Evolutionary conservation across 2,797 vertebrate genomes (phyloP).

Genomic region (Anas flavirostris): DNA sequence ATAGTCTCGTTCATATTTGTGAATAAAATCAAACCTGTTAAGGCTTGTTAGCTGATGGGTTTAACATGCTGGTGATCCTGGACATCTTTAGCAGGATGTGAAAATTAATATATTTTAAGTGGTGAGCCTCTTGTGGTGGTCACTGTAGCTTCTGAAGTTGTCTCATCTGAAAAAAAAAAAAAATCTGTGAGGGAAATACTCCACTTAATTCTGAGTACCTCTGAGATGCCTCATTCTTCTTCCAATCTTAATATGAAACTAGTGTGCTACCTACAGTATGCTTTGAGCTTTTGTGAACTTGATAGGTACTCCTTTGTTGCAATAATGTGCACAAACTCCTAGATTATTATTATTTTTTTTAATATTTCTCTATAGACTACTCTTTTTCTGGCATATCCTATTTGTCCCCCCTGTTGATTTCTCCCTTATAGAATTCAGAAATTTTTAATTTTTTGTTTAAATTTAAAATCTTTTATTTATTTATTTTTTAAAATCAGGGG

Average conservation of each 20-base stretch:
- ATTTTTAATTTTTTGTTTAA: background rate
- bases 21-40: background rate
- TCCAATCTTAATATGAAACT: background rate
- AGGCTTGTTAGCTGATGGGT: background rate
- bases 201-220: background rate
- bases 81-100: background rate
- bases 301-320: background rate
- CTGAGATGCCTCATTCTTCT: background rate
- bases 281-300: background rate
- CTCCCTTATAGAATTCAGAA: background rate
- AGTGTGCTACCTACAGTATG: background rate
- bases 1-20: background rate
- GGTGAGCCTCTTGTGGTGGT: fast-evolving
- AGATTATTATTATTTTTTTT: too few relatives aligned
- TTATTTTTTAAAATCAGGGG: background rate
- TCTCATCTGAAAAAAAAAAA: background rate
- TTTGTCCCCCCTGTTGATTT: background rate
- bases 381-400: background rate
- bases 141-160: background rate
- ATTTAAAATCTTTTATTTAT: too few relatives aligned
- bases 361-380: background rate
- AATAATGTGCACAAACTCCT: background rate
- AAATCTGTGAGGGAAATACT: background rate
- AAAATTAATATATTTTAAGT: background rate
- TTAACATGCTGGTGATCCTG: background rate